Conservation (phyloP, 2,113 vertebrate genomes). For the Tachuris rubrigastra region DNA sequence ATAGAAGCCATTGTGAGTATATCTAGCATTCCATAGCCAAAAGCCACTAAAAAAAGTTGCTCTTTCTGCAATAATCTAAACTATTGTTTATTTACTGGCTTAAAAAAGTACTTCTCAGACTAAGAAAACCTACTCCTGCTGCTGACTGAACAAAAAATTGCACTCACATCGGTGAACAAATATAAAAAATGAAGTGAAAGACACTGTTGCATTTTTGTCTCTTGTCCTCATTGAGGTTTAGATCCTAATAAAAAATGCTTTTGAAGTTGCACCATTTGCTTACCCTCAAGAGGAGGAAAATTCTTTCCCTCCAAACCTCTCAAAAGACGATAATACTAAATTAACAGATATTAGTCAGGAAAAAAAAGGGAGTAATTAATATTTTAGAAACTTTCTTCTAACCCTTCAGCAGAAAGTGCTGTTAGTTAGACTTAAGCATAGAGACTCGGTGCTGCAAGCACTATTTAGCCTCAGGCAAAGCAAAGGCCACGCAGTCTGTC, state of each 20-base stretch:
- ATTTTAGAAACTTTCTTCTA: slow-evolving; percentile 2
- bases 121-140: not conserved
- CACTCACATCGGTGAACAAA: not conserved
- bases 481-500: not conserved
- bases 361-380: not conserved
- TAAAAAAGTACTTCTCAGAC: not conserved
- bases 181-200: not conserved
- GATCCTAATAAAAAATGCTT: not conserved
- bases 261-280: slow-evolving; percentile 44
- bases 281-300: not conserved
- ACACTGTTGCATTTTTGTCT: not conserved
- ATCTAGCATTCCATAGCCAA: not conserved
- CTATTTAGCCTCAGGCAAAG: not conserved
- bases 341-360: not conserved
- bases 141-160: not conserved
- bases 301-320: not conserved
- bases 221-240: not conserved
- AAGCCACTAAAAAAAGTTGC: not conserved
- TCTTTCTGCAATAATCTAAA: not conserved
- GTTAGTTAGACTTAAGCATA: not conserved
- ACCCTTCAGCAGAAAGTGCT: not conserved
- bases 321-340: not conserved
- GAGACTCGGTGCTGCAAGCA: not conserved
- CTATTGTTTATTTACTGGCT: not conserved
- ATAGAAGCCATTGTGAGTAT: not conserved